These are phyloP conservation scores for Rhipidura dahli DNA, from an alignment of 2,113 vertebrate genomes.

Conservation along the genomic window DNA sequence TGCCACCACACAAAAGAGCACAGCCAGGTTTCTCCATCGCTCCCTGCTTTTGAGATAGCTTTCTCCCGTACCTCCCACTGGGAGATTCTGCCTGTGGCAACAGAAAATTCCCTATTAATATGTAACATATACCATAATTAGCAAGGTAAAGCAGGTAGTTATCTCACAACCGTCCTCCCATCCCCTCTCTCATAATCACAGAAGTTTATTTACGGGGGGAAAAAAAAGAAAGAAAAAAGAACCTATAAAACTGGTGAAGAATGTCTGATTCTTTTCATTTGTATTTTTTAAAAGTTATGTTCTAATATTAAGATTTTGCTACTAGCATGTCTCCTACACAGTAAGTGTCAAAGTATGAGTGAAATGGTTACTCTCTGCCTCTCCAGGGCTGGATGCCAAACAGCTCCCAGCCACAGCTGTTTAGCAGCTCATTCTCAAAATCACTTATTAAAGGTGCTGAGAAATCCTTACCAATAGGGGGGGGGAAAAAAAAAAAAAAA, in stretches of 20 bases:
- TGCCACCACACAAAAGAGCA: not conserved
- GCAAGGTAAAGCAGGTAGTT: not conserved
- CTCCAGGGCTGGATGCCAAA: not conserved
- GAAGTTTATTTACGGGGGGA: not conserved
- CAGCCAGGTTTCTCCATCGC: not conserved
- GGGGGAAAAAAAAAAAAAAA: not conserved
- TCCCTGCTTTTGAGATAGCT: not conserved
- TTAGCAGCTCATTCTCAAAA: not conserved
- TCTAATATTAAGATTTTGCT: not conserved
- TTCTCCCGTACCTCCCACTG: not conserved
- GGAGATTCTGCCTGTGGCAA: not conserved
- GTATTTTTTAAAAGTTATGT: not conserved
- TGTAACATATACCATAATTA: constrained; percentile 4
- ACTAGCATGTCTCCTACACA: not conserved
- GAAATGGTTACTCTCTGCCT: not conserved
- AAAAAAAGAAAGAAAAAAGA: too few species aligned
- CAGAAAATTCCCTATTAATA: not conserved
- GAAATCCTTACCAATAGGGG: not conserved
- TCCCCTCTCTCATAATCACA: not conserved
- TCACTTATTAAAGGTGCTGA: not conserved
- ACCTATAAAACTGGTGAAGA: not conserved
- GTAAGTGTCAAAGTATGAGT: not conserved
- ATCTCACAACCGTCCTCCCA: not conserved
- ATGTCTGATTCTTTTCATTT: not conserved
- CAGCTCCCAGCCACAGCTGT: not conserved